These are phyloP conservation scores for Erythrocercus mccallii DNA, from an alignment of 2,113 vertebrate species.

Conservation along the genomic window DNA sequence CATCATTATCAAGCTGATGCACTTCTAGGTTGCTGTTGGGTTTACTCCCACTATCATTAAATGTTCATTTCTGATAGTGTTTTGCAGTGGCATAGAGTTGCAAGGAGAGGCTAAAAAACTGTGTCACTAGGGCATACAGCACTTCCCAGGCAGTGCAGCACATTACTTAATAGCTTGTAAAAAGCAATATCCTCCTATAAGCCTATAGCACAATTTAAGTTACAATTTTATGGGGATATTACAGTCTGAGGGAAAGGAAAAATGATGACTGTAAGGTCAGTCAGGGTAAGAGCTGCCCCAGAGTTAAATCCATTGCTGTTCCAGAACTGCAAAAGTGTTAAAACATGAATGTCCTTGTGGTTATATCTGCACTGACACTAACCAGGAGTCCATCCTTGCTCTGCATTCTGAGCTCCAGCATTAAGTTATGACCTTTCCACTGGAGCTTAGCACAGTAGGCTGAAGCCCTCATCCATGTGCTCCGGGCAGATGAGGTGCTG, in stretches of 20 bases:
- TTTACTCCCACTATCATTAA: background rate
- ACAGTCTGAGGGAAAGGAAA: background rate
- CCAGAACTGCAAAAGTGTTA: background rate
- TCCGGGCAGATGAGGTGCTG: background rate
- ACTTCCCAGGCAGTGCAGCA: background rate
- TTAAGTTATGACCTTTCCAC: background rate
- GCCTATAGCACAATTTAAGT: background rate
- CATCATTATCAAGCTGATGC: background rate
- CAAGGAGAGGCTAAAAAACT: background rate
- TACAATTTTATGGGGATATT: background rate
- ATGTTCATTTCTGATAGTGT: background rate
- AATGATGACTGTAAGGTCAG: background rate
- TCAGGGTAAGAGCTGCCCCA: background rate
- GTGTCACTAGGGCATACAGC: background rate
- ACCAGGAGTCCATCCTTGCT: background rate
- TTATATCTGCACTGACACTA: background rate
- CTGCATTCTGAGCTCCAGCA: background rate
- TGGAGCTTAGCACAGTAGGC: background rate
- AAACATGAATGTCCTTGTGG: background rate
- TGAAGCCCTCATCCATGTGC: background rate
- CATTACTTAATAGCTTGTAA: background rate
- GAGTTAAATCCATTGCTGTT: background rate
- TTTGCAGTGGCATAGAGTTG: background rate
- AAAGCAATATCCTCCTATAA: background rate
- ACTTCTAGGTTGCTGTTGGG: background rate